Evolutionary conservation across 2,888 invertebrate species (phyloP), one percentile per base, ranked within the genome.

Genomic region (Drosophila antonietae): DNA sequence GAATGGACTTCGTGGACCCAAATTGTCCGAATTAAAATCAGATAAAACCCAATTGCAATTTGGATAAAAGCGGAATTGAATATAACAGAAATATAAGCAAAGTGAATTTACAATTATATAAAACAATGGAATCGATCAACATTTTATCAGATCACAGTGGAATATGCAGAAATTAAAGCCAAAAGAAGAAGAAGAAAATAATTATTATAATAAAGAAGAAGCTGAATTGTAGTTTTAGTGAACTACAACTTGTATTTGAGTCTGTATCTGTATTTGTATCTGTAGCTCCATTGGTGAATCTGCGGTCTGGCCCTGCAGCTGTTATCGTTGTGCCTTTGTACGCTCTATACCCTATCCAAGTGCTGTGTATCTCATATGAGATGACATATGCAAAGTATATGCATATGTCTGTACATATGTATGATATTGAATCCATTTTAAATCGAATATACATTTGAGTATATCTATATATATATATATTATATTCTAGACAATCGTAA

Each of bases 21-120:
- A 75, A 69, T 73, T 75, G 51, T 14, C 51, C 62, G 69, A 73
- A 76, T 79, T 66, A 82, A 80, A 76, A 68, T 67, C 69, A 77
- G 74, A 81, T 80, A 76, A 78, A 80, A 69, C 39, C 63, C 80
- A 72, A 80, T 77, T 77, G 61, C 64, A 76, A 59, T 66, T 64
- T n/a, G 72, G 39, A 51, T 59, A 44, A 63, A 61, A 46, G 43
- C 66, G 43, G 52, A 49, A 73, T 49, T 46, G 18, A 46, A 58
- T 58, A 14, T 44, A 47, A 6, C 39, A 28, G 41, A n/a, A n/a
- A n/a, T 28, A 18, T 31, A 20, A 33, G 44, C 55, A 65, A 41
- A 9, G 31, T 15, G 28, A 31, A 46, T 43, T 9, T 46, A 3
- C 18, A 43, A 60, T 53, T 57, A 20, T 23, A 41, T 18, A 60